Conservation (phyloP, 2,797 vertebrate species). For the Halcyon chelicuti region DNA sequence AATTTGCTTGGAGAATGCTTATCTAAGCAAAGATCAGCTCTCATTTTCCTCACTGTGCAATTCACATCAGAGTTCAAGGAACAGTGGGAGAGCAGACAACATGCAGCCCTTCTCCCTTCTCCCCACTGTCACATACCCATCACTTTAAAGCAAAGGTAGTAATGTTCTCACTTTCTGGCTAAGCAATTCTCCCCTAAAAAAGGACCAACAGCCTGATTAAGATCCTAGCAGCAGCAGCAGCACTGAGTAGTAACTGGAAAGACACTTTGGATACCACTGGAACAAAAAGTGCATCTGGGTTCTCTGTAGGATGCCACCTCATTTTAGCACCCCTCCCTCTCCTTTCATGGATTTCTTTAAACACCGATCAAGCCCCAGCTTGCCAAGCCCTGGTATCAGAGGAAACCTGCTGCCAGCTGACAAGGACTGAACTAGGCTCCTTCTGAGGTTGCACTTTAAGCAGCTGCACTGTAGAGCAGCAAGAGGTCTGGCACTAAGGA, state of each 20-base stretch:
- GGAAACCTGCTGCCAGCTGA: not conserved
- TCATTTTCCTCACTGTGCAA: not conserved
- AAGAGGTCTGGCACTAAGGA: not conserved
- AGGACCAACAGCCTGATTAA: not conserved
- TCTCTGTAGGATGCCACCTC: not conserved
- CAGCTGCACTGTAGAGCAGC: not conserved
- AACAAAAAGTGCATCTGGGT: not conserved
- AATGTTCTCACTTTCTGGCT: not conserved
- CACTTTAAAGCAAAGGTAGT: not conserved
- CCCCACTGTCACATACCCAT: accelerated
- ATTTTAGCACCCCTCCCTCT: not conserved
- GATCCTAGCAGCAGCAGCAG: not conserved
- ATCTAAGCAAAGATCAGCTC: not conserved
- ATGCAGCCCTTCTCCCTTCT: accelerated
- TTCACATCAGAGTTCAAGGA: not conserved
- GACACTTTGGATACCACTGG: not conserved
- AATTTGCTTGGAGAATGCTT: not conserved
- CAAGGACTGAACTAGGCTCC: not conserved
- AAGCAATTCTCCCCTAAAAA: not conserved
- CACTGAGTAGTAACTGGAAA: not conserved
- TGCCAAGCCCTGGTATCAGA: not conserved
- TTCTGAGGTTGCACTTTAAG: not conserved
- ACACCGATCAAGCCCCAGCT: not conserved
- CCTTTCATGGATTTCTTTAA: not conserved
- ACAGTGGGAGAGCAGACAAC: not conserved